These are phyloP conservation scores for Xenotilapia longispinis DNA, from an alignment of 2,113 vertebrate genomes.

Conservation along the genomic window DNA sequence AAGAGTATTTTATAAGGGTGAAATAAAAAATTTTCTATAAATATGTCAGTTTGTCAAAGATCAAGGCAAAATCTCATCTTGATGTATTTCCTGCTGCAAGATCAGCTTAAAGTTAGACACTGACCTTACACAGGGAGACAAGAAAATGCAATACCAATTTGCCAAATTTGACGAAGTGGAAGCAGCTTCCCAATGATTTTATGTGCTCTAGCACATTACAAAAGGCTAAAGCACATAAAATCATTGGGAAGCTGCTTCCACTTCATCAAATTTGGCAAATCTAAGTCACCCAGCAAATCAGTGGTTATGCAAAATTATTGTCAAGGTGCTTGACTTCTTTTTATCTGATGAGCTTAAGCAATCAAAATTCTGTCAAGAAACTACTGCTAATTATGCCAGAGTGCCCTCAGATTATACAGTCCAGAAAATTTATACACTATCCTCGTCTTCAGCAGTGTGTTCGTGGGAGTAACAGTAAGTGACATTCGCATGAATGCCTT, in stretches of 20 bases:
- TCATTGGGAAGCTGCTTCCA: background rate
- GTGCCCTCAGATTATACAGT: background rate
- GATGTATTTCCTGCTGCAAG: background rate
- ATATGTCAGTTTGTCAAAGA: background rate
- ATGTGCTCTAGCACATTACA: background rate
- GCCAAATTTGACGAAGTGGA: background rate
- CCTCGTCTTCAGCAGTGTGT: background rate
- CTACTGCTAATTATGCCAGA: background rate
- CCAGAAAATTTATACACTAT: background rate
- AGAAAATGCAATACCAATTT: background rate
- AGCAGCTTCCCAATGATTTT: background rate
- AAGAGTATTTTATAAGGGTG: background rate
- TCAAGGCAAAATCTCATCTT: background rate
- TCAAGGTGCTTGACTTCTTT: background rate
- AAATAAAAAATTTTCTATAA: background rate
- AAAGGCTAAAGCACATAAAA: background rate
- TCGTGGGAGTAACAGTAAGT: background rate
- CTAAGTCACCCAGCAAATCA: background rate
- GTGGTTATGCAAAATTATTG: background rate
- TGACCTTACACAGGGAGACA: background rate
- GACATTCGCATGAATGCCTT: background rate
- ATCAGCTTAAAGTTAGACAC: background rate
- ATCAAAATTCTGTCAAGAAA: background rate
- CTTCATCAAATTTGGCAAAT: background rate
- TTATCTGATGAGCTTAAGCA: background rate